Conservation (phyloP, 2,888 invertebrate genomes). For the Oscheius onirici region DNA sequence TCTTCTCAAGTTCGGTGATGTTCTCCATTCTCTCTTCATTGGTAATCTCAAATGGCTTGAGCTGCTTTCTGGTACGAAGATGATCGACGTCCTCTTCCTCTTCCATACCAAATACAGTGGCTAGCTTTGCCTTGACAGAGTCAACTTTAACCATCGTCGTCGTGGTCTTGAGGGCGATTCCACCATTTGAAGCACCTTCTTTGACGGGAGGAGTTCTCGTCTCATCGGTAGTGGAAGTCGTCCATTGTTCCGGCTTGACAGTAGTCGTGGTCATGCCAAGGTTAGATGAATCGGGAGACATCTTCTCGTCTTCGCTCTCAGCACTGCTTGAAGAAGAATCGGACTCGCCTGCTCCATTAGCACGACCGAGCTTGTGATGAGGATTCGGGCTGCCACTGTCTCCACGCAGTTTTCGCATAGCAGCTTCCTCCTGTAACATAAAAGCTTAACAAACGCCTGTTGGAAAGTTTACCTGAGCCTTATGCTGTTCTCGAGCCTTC, state of each 20-base stretch:
- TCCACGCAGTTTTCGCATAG: slow-evolving; percentile 50
- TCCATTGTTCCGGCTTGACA: slow-evolving; percentile 19
- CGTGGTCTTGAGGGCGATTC: background rate
- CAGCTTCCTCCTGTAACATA: slow-evolving; percentile 53
- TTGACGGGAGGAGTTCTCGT: background rate
- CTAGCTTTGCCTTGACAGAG: slow-evolving; percentile 35
- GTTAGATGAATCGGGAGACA: background rate
- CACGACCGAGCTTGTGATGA: slow-evolving; percentile 60
- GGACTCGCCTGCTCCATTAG: slow-evolving; percentile 14
- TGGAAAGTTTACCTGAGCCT: slow-evolving; percentile 32
- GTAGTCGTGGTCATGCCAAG: slow-evolving; percentile 20
- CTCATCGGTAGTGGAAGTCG: background rate
- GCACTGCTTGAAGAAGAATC: slow-evolving; percentile 30
- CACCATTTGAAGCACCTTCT: background rate
- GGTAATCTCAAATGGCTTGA: slow-evolving; percentile 68
- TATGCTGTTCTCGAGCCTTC: slow-evolving; percentile 55
- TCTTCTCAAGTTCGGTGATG: slow-evolving; percentile 82
- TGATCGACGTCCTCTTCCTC: slow-evolving; percentile 55
- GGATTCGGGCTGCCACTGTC: slow-evolving; percentile 64
- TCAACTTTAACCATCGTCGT: background rate
- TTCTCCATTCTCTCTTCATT: slow-evolving; percentile 65
- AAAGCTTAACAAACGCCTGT: background rate
- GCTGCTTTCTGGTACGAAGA: slow-evolving; percentile 52
- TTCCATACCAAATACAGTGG: slow-evolving; percentile 62
- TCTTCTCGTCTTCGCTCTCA: slow-evolving; percentile 31